Evolutionary conservation across 2,797 vertebrate genomes (phyloP).

Genomic region (Pseudomugil gertrudae): DNA sequence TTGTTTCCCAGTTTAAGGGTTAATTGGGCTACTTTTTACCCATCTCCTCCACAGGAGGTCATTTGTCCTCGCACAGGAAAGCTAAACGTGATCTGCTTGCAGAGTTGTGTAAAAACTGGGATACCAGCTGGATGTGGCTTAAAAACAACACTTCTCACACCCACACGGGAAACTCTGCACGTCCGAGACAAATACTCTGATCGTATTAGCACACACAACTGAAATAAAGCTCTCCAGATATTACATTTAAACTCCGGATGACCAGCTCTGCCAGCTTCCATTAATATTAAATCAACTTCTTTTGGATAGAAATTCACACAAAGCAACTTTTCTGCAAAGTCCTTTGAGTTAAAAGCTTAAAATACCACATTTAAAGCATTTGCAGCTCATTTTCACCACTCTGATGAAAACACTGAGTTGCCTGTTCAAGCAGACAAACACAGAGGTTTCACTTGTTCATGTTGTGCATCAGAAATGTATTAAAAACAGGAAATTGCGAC

Average conservation of each 20-base stretch:
- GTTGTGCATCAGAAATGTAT: background rate
- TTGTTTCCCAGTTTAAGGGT: no score
- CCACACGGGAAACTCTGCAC: background rate
- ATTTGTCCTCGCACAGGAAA: no score
- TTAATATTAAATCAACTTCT: background rate
- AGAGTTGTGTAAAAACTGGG: background rate
- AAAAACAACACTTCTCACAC: background rate
- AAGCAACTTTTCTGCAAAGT: no score
- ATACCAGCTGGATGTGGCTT: fast-evolving
- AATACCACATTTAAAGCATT: no score
- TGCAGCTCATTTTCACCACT: no score
- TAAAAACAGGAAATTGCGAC: background rate
- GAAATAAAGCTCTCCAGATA: background rate
- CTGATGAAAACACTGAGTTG: no score
- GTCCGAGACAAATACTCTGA: background rate
- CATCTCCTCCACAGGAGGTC: no score
- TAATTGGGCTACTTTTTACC: no score
- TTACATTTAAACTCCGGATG: background rate
- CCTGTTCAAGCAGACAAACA: background rate
- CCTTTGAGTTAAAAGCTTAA: no score
- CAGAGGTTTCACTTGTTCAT: background rate
- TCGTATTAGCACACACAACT: background rate
- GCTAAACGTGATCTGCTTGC: background rate
- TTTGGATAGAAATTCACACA: no score
- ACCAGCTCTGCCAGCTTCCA: background rate